A percentile compares a stretch with the other conserved stretches of the same genome.
Evolutionary conservation across 92 coral and sea anemone genomes (phyloP).

Genomic region (Heliopora coerulea): DNA sequence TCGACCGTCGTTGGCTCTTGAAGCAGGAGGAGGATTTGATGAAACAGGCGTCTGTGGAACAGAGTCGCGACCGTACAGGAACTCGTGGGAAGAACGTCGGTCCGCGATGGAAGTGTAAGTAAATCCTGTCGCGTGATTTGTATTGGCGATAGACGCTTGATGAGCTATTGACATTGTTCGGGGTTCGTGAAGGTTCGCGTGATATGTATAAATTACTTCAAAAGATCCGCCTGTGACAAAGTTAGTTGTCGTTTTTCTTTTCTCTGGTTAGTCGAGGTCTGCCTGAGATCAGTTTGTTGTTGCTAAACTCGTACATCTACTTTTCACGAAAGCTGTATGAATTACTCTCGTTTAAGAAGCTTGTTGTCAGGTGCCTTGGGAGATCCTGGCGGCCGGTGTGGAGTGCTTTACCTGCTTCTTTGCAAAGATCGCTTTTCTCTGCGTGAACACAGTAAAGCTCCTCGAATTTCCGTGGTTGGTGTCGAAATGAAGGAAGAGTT

Average conservation of each 20-base stretch:
- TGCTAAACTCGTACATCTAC: conserved; percentile 25
- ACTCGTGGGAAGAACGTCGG: conserved; percentile 42
- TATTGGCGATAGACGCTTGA: conserved; percentile 29
- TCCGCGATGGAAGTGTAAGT: conserved; percentile 18
- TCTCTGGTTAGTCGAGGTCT: conserved; percentile 4
- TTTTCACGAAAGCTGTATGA: conserved; percentile 5
- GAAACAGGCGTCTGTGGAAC: conserved; percentile 20
- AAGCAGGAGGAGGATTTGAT: conserved; percentile 6
- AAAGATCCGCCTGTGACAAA: background rate
- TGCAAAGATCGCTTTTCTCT: background rate
- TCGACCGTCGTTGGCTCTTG: conserved; percentile 20
- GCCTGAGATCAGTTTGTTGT: conserved; percentile 30
- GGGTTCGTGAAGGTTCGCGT: conserved; percentile 29
- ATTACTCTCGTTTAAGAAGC: conserved; percentile 15
- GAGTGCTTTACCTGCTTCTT: conserved; percentile 6
- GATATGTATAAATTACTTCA: conserved; percentile 22
- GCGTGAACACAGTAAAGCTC: conserved; percentile 23
- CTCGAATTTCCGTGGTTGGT: conserved; percentile 41
- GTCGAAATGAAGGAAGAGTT: conserved; percentile 36
- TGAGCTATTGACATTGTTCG: conserved; percentile 43
- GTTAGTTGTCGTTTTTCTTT: background rate
- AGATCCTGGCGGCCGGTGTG: conserved; percentile 6
- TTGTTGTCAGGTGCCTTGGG: conserved; percentile 46
- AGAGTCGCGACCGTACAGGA: conserved; percentile 37
- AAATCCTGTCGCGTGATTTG: conserved; percentile 39